These are phyloP conservation scores for Urocolius indicus DNA, from an alignment of 2,113 vertebrate genomes.

Conservation along the genomic window DNA sequence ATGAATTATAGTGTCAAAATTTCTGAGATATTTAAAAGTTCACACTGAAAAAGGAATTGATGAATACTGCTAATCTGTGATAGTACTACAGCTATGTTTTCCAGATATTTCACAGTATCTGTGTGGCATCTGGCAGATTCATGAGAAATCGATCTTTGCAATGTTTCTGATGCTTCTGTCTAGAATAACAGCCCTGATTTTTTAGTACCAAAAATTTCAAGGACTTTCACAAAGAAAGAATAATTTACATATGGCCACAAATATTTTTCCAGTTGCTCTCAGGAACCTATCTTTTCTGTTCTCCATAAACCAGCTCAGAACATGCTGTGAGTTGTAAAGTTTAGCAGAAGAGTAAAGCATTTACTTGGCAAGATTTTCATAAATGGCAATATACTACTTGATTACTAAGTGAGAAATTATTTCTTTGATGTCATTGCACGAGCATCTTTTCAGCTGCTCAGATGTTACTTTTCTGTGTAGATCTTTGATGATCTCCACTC, in stretches of 20 bases:
- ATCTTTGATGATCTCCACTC: background rate
- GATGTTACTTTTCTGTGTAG: background rate
- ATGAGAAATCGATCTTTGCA: background rate
- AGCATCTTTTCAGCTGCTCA: background rate
- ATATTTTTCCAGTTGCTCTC: background rate
- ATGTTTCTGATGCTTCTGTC: background rate
- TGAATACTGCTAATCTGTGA: background rate
- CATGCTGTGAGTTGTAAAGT: background rate
- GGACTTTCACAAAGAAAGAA: background rate
- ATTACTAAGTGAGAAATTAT: background rate
- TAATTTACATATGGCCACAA: background rate
- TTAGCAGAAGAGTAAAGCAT: background rate
- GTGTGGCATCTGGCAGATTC: background rate
- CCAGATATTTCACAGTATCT: background rate
- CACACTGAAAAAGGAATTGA: background rate
- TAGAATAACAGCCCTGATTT: background rate
- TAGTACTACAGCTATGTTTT: background rate
- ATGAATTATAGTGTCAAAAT: slow-evolving; percentile 8
- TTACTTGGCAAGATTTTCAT: background rate
- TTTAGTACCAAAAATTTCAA: background rate
- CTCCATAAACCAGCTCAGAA: background rate
- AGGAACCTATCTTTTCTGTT: background rate
- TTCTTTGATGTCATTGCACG: background rate
- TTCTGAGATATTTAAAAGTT: background rate
- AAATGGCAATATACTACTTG: background rate